Evolutionary conservation across 2,888 invertebrate species (phyloP), one percentile per base, ranked within the genome.

Genomic region (Protophormia terraenovae): DNA sequence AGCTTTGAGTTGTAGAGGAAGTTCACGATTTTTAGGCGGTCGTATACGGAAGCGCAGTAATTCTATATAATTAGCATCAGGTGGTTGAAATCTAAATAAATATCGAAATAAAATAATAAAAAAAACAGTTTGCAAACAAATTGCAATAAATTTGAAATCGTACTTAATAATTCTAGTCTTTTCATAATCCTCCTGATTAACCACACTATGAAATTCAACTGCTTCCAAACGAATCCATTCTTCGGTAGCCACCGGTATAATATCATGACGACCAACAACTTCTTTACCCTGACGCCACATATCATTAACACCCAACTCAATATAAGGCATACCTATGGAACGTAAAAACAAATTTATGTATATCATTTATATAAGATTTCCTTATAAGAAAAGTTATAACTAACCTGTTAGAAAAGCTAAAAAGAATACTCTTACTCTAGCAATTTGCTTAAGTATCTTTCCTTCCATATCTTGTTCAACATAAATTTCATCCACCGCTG

Each of bases 221-320:
- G 96, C 95, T 93, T 99, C 99, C 75, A 99, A 95, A 50, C 98
- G 95, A 90, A 99, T 99, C 99, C 99, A 99, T 93, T 99, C 98
- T 93, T 99, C 99, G 0, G 99, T 99, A 85, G 97, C 97, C 19
- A 98, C 98, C 24, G 99, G 99, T 91, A 99, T 98, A 92, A 99
- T 99, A 93, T 99, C 99, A 93, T 99, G 98, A 3, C 99, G 94
- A 0, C 99, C 98, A 1, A 99, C 99, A 72, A 99, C 98, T 94
- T 99, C 99, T 93, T 96, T 97, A n/a, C 99, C 99, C 93, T 98
- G 98, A n/a, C 99, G 94, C 93, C 97, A 95, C 94, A 98, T 95
- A 93, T 99, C 99, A 93, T 99, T 99, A 79, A 99, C 95, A 3
- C 99, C 99, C 88, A 99, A 93, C 93, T 99, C 99, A 87, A 99